phyloP scores from a whole-genome alignment of 2,113 vertebrate genomes.

The Cololabis saira region DNA sequence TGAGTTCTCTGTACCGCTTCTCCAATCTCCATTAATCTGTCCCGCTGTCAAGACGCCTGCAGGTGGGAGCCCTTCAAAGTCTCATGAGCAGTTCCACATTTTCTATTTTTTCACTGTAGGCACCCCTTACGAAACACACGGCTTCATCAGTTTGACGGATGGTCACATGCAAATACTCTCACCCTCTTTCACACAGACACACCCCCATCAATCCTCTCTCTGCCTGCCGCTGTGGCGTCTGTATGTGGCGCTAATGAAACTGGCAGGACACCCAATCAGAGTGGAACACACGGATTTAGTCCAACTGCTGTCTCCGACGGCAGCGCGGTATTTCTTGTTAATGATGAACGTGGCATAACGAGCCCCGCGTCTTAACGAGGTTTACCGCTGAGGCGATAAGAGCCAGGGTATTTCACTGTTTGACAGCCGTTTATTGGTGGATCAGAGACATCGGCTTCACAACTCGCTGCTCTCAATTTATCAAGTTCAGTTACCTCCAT shows the following conservation, averaged over 20 bases:
- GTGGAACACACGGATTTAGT: conserved; percentile 2
- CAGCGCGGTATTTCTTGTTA: conserved; percentile 36
- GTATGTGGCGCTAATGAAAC: conserved; percentile 45
- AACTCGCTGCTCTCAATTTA: conserved; percentile 12
- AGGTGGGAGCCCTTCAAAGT: conserved; percentile 53
- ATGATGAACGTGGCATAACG: conserved; percentile 38
- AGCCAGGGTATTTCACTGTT: conserved; percentile 20
- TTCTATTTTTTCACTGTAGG: conserved; percentile 23
- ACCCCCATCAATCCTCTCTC: conserved; percentile 50
- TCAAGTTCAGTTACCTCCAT: conserved; percentile 18
- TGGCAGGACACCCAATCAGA: conserved; percentile 38
- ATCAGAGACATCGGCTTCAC: conserved; percentile 24
- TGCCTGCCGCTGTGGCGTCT: conserved; percentile 25
- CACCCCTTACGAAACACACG: conserved; percentile 30
- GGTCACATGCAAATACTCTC: background rate
- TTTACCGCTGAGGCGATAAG: conserved; percentile 39
- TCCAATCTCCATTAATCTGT: conserved; percentile 34
- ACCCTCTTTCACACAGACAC: background rate
- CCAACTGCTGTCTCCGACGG: conserved; percentile 22
- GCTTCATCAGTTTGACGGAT: conserved; percentile 40
- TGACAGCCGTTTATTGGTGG: conserved; percentile 26
- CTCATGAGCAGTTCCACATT: conserved; percentile 56
- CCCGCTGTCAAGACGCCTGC: conserved; percentile 36
- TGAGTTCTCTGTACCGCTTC: conserved; percentile 11
- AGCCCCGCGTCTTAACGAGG: conserved; percentile 35